phyloP scores from a whole-genome alignment of 2,113 vertebrate genomes.

The Zosterops japonicus region DNA sequence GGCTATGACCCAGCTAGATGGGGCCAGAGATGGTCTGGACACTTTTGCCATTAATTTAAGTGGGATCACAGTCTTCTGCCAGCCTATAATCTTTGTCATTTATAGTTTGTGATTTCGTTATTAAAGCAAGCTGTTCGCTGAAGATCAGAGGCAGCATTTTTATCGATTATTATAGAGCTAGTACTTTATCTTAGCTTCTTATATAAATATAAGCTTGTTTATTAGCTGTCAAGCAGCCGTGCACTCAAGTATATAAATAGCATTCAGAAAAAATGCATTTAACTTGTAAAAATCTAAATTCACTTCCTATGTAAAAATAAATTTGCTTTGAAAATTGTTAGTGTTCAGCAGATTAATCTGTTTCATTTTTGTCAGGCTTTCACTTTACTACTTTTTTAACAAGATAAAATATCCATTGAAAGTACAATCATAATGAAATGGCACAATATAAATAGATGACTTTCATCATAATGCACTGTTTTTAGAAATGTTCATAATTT shows the following conservation, averaged over 20 bases:
- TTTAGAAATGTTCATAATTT: conserved; percentile 71
- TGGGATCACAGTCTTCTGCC: neutral
- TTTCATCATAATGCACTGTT: conserved; percentile 60
- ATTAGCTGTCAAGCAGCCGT: conserved; percentile 21
- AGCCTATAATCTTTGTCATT: neutral
- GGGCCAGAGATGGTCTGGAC: neutral
- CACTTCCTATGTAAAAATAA: neutral
- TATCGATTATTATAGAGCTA: neutral
- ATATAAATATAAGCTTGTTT: conserved; percentile 20
- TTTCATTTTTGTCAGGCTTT: conserved; percentile 41
- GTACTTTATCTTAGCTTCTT: conserved; percentile 14
- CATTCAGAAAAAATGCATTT: conserved; percentile 3
- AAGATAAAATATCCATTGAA: conserved; percentile 30
- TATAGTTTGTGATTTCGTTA: conserved; percentile 27
- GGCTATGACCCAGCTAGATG: neutral
- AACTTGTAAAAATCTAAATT: conserved; percentile 21
- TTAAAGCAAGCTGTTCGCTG: neutral
- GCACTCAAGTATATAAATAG: conserved; percentile 19
- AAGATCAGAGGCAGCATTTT: neutral
- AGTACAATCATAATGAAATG: conserved; percentile 47
- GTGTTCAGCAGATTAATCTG: neutral
- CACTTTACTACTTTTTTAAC: conserved; percentile 28
- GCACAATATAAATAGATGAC: conserved; percentile 57
- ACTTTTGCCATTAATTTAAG: conserved; percentile 22
- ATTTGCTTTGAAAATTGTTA: conserved; percentile 21